Evolutionary conservation across 2,113 vertebrate species (phyloP), one percentile per base, ranked within the genome.

Genomic region (Beaufortia kweichowensis): DNA sequence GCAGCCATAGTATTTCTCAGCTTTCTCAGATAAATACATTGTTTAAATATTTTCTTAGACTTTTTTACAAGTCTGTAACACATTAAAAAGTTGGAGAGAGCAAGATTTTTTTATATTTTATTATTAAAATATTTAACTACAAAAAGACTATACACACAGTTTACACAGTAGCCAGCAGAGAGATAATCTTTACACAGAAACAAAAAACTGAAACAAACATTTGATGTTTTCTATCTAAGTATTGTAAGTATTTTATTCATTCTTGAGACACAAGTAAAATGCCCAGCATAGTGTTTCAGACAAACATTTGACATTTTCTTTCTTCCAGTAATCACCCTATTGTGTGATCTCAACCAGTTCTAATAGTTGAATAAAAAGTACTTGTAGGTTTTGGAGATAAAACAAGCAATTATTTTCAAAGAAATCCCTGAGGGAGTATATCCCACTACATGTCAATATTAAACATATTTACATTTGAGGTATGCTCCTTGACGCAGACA

Each of bases 61-160:
- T n/a, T n/a, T 46, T 46, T 10, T 46, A 46, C 1, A 46, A 46
- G 3, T 3, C 10, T 14, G 14, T 3, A 46, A 46, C 41, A 3
- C 41, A 11, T 46, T 14, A 46, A 46, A 46, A 46, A 46, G 12
- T 10, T 3, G 9, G n/a, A n/a, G 2, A 48, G 56, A 64, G 78
- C 53, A 80, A 14, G 60, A n/a, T 21, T 11, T 90, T 92, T 91
- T 83, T 71, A 87, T 74, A 72, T 84, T 92, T 93, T 92, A 91
- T 92, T 92, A 93, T 90, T 92, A 92, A 93, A 93, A 93, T 92
- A 92, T 89, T 89, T 88, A 93, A 89, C 89, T 14, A 5, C 92
- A 93, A 92, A 86, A 90, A 84, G 83, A 87, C 88, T 93, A 92
- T 92, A 87, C 89, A 93, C 92, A 92, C 86, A 92, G 92, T 92